Percentiles rank a stretch among this genome's conserved stretches.
phyloP scores from a whole-genome alignment of 2,888 invertebrate species.

The Mythimna albipuncta region DNA sequence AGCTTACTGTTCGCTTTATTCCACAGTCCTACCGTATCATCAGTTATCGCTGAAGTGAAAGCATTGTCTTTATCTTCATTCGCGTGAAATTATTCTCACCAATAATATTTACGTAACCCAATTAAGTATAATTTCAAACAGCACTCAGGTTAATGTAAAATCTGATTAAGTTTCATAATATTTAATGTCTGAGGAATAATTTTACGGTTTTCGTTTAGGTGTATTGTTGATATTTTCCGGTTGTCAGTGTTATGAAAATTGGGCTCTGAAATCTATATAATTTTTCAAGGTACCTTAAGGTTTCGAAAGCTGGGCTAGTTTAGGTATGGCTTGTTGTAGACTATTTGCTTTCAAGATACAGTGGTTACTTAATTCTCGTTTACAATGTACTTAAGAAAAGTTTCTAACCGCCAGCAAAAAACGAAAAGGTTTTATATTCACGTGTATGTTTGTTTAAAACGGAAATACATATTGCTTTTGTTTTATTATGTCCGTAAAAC shows the following conservation, averaged over 20 bases:
- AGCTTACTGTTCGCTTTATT: neutral
- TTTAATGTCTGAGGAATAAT: conserved; percentile 47
- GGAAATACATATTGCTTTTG: neutral
- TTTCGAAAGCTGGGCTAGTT: conserved; percentile 28
- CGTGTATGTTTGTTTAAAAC: neutral
- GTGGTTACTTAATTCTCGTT: neutral
- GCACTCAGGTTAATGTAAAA: conserved; percentile 28
- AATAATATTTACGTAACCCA: conserved; percentile 41
- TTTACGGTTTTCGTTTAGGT: conserved; percentile 50
- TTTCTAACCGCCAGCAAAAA: too few relatives aligned
- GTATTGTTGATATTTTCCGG: conserved; percentile 39
- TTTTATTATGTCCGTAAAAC: conserved; percentile 1
- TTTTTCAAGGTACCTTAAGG: conserved; percentile 49
- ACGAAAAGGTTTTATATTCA: too few relatives aligned
- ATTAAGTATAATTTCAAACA: conserved; percentile 41
- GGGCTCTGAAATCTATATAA: conserved; percentile 46
- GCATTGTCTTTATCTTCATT: conserved; percentile 4
- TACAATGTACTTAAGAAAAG: neutral
- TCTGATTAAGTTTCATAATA: conserved; percentile 46
- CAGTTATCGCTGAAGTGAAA: conserved; percentile 20
- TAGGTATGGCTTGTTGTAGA: conserved; percentile 18
- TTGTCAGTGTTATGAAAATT: conserved; percentile 40
- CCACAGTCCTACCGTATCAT: conserved; percentile 1
- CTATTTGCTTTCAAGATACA: neutral
- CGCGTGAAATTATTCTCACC: conserved; percentile 23